Percentiles rank a stretch among this genome's conserved stretches.
Evolutionary conservation across 2,113 vertebrate species (phyloP).

Genomic region (Anseranas semipalmata): DNA sequence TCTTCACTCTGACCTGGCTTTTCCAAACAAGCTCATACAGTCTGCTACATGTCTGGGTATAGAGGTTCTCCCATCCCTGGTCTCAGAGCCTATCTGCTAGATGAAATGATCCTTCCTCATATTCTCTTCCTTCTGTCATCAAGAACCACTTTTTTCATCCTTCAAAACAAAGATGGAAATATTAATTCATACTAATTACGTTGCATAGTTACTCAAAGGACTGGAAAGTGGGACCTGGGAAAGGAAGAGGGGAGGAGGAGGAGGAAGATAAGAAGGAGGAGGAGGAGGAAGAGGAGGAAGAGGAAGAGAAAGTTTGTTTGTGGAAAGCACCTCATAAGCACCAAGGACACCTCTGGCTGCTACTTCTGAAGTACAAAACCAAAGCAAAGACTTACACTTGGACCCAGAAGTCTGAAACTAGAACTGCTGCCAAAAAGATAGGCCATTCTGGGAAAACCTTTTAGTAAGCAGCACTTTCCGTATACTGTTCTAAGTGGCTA

Average conservation of each 20-base stretch:
- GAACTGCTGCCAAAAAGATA: not conserved
- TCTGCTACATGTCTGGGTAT: not conserved
- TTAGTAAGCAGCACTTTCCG: not conserved
- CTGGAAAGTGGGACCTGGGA: not conserved
- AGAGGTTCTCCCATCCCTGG: not conserved
- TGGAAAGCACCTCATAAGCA: not conserved
- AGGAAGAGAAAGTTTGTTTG: not conserved
- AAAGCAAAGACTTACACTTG: not conserved
- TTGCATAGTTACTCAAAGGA: not conserved
- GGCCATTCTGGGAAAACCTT: not conserved
- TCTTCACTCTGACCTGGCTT: not conserved
- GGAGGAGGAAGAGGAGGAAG: not conserved
- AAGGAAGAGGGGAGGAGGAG: not conserved
- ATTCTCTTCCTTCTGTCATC: not conserved
- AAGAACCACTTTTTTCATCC: not conserved
- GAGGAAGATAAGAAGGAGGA: not conserved
- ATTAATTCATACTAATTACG: not conserved
- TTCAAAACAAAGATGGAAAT: not conserved
- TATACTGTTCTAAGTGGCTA: not conserved
- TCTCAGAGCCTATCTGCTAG: not conserved
- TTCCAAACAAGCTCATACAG: not conserved
- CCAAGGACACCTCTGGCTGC: not conserved
- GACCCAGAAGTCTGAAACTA: not conserved
- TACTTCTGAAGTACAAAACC: not conserved
- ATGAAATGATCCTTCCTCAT: not conserved